phyloP scores from a whole-genome alignment of 1,140 invertebrate species.

The Littorina saxatilis region DNA sequence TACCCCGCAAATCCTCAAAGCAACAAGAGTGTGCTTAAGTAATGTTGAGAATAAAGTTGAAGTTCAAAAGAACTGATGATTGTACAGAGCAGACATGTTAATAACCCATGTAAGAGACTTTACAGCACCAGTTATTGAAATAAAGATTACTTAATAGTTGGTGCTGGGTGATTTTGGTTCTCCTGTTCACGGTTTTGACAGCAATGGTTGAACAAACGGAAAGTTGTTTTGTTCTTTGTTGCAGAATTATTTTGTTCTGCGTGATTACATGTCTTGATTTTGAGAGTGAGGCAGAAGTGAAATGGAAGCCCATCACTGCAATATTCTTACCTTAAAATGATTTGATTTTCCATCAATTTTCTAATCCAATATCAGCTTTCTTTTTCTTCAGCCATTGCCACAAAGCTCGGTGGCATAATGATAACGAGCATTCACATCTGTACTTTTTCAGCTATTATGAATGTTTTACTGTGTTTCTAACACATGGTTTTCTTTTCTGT shows the following conservation, averaged over 20 bases:
- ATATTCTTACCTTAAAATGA: too few species aligned
- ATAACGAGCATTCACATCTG: background rate
- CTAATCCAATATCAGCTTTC: background rate
- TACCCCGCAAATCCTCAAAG: too few species aligned
- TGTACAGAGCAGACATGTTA: too few species aligned
- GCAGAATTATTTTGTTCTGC: background rate
- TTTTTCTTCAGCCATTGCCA: conserved; percentile 16
- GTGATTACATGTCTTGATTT: too few species aligned
- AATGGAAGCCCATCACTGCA: too few species aligned
- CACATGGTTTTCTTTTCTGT: conserved; percentile 28
- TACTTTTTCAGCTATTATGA: background rate
- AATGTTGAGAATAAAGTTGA: too few species aligned
- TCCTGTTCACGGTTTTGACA: background rate
- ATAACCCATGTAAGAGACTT: too few species aligned
- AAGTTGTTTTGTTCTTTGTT: background rate
- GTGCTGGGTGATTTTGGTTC: background rate
- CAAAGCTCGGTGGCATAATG: background rate
- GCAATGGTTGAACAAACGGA: conserved; percentile 5
- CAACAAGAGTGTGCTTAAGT: too few species aligned
- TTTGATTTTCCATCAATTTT: too few species aligned
- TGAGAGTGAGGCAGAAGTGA: too few species aligned
- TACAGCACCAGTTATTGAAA: background rate
- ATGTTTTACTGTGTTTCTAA: too few species aligned
- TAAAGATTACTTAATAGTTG: background rate
- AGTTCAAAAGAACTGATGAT: too few species aligned